These are phyloP conservation scores for Empidonax alnorum DNA, from an alignment of 2,113 vertebrate species.

Conservation along the genomic window DNA sequence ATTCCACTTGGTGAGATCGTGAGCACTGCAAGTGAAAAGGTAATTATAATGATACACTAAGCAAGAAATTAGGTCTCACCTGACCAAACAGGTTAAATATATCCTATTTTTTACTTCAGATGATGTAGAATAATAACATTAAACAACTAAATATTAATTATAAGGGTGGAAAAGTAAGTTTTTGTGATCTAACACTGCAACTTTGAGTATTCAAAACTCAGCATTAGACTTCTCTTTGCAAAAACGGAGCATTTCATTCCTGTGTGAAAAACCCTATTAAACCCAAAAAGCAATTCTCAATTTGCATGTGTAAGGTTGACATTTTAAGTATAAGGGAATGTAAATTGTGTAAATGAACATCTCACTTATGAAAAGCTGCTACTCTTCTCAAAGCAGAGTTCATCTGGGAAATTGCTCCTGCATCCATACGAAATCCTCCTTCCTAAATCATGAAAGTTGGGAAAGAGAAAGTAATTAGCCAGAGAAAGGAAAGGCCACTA, in stretches of 20 bases:
- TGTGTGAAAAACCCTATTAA: neutral
- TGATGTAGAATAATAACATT: neutral
- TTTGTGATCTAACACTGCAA: neutral
- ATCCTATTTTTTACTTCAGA: neutral
- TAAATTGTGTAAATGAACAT: neutral
- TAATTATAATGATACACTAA: neutral
- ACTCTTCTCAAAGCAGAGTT: constrained; percentile 80
- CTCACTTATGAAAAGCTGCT: constrained; percentile 87
- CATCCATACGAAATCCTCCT: constrained; percentile 66
- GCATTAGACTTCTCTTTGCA: neutral
- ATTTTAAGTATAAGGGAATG: neutral
- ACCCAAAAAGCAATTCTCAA: neutral
- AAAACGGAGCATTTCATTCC: neutral
- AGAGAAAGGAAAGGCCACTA: neutral
- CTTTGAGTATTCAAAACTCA: neutral
- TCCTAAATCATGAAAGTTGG: constrained; percentile 69
- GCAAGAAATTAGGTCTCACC: neutral
- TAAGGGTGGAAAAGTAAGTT: neutral
- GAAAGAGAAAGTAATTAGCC: constrained; percentile 48
- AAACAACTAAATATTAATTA: neutral
- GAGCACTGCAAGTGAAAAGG: constrained; percentile 75
- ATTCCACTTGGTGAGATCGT: constrained; percentile 84
- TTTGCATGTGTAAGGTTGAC: neutral
- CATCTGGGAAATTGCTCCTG: constrained; percentile 67
- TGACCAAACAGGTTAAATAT: neutral